phyloP scores from a whole-genome alignment of 2,888 invertebrate species.

The Daptonema setosum region DNA sequence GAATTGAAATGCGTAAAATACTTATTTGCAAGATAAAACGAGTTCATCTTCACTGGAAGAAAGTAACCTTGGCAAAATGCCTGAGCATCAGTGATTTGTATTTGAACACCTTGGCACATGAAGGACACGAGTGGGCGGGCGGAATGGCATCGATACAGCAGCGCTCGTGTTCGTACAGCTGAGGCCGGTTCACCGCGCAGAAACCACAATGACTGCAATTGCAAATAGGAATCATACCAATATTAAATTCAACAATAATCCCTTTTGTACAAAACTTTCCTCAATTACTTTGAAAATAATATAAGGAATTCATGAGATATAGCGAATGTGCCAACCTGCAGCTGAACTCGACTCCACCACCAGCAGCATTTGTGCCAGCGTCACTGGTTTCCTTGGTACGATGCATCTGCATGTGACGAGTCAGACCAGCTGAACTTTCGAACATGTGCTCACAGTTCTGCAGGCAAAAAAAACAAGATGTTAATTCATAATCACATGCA shows the following conservation, averaged over 20 bases:
- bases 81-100: too few relatives aligned
- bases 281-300: too few relatives aligned
- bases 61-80: too few relatives aligned
- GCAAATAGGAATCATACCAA: too few relatives aligned
- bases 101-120: too few relatives aligned
- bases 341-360: neutral
- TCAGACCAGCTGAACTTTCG: neutral
- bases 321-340: neutral
- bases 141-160: too few relatives aligned
- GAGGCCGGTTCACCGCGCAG: neutral
- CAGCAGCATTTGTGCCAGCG: too few relatives aligned
- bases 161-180: neutral
- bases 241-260: too few relatives aligned
- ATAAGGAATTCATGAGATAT: neutral
- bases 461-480: neutral
- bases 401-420: neutral
- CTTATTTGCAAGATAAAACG: neutral
- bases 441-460: neutral
- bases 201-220: neutral
- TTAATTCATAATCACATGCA: neutral
- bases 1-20: neutral
- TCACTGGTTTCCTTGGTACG: too few relatives aligned
- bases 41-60: neutral
- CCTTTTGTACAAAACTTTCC: too few relatives aligned
- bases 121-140: too few relatives aligned